Base-by-base conservation (phyloP, 2,888 invertebrate genomes). In the Merodon equestris region DNA sequence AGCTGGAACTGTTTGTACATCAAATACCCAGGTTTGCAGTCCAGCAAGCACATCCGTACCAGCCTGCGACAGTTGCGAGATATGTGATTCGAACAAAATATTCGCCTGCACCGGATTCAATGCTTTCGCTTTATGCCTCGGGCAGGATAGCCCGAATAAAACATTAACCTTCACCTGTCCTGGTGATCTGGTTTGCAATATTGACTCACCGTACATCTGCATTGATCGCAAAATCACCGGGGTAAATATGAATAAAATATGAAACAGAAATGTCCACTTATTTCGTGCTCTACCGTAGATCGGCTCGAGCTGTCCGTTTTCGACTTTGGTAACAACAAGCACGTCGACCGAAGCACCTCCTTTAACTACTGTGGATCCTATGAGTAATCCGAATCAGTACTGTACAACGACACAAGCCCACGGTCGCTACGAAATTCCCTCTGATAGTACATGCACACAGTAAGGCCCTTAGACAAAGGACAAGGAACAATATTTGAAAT, bases 361-460 rank as follows among this genome's bases (percentile, higher is more conserved):
- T 4, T 14, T 63, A 0, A 64, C 70, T 10, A 64, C 75, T 27
- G 18, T 61, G 2, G 42, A 34, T 51, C 60, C 77, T 1, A 1
- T 13, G 5, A 36, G 13, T 1, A 10, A n/a, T 9, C 56, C 77
- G 0, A 0, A 17, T 0, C n/a, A 19, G 1, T 77, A 36, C 19
- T 77, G 77, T 48, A 5, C 5, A 13, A 1, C 1, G 1, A 18
- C 36, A 13, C 42, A 9, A 1, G 9, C 1, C 4, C 40, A 44
- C n/a, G 72, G 72, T 15, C 67, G 66, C 2, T 77, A 34, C 40
- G 56, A 60, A 5, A 14, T 72, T 1, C 10, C 12, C 9, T 13
- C 56, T 0, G 76, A 76, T n/a, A 1, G n/a, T 9, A 77, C 66
- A 0, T 77, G 77, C 40, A 48, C 12, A 10, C 12, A 67, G 77